phyloP scores from a whole-genome alignment of 1,140 invertebrate genomes.

The Argopecten irradians region DNA sequence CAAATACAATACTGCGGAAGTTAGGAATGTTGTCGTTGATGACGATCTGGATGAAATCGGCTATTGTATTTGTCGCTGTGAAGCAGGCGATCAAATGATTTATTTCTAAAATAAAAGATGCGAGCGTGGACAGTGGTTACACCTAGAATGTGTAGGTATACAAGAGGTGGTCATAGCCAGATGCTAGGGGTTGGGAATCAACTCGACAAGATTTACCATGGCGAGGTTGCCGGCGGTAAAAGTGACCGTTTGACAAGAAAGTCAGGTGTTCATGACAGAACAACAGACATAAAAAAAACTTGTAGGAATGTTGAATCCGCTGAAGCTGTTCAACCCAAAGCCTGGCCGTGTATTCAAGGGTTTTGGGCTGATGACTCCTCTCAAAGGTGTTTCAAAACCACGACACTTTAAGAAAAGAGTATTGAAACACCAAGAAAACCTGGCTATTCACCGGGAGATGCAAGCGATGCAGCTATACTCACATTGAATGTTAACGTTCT shows the following conservation, averaged over 20 bases:
- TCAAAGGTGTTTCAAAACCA: too few relatives aligned
- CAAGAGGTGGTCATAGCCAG: conserved; percentile 17
- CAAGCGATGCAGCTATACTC: too few relatives aligned
- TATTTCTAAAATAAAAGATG: conserved; percentile 35
- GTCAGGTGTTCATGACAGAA: neutral
- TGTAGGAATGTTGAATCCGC: too few relatives aligned
- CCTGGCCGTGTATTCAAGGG: too few relatives aligned
- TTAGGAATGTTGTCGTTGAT: neutral
- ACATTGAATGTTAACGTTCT: too few relatives aligned
- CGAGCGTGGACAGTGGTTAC: conserved; percentile 41
- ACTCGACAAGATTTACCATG: neutral
- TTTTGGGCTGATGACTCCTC: too few relatives aligned
- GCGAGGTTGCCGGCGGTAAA: neutral
- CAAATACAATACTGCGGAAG: neutral
- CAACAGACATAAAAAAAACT: too few relatives aligned
- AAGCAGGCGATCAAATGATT: conserved; percentile 32
- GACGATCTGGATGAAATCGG: neutral
- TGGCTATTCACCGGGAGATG: too few relatives aligned
- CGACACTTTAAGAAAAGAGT: too few relatives aligned
- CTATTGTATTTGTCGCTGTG: conserved; percentile 23
- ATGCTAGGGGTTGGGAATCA: neutral
- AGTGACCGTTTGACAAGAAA: neutral
- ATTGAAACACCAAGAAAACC: too few relatives aligned
- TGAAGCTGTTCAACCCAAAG: too few relatives aligned
- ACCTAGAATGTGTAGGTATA: conserved; percentile 39